Base-by-base conservation (phyloP, 2,888 invertebrate species). In the Leistus spinibarbis region DNA sequence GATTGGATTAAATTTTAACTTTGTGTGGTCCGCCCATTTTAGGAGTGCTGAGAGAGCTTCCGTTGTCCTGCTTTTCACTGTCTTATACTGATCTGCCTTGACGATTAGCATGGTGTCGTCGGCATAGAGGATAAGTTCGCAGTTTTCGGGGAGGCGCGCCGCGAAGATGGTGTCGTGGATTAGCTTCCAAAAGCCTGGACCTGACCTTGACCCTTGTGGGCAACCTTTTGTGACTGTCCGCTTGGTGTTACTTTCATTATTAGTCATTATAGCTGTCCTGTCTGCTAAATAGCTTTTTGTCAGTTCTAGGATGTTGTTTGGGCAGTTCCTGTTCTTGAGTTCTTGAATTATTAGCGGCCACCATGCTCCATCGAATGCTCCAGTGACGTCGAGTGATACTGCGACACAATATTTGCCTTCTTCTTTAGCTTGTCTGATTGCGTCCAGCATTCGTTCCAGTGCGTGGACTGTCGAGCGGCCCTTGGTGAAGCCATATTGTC, bases 301-400 rank as follows among this genome's bases (percentile, higher is more conserved):
- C 5, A 74, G 71, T 10, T 10, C 3, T 5, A 69, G 22, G 16
- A 74, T 23, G 54, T 78, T 78, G 9, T 17, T 24, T 2, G 79
- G 81, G 19, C 78, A 79, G 7, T 71, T 62, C 57, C 72, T 72
- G 0, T 67, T 22, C 0, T 76, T 70, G 53, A 79, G 66, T 53
- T 77, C 69, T 1, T 27, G 1, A 23, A 69, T 74, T 3, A 80
- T 74, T 2, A 70, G 72, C 4, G 80, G 81, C 81, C 81, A 81
- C 81, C 80, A 82, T 0, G 81, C 81, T 64, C 76, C 79, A 54
- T 82, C 81, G 62, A 82, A 82, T 19, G 81, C 82, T n/a, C 79
- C 79, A 23, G 40, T 7, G 9, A 79, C 78, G 62, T 79, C 78
- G 10, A 79, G 24, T 19, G 77, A 57, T 4, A 79, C 70, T 1